phyloP scores from a whole-genome alignment of 2,797 vertebrate genomes.

The Buceros bicornis region DNA sequence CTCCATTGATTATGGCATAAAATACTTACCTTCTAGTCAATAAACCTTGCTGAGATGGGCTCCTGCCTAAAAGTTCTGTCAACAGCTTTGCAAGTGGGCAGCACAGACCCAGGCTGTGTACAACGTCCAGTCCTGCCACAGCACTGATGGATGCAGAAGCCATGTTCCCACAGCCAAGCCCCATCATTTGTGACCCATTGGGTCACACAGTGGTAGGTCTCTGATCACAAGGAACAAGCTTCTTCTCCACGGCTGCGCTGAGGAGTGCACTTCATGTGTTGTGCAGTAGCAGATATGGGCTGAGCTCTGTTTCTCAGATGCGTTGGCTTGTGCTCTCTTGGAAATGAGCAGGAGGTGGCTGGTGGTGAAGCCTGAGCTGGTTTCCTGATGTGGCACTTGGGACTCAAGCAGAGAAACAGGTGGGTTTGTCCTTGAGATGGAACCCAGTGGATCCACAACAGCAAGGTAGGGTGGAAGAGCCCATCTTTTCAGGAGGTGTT shows the following conservation, averaged over 20 bases:
- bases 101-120: accelerated
- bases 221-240: not conserved
- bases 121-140: not conserved
- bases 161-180: not conserved
- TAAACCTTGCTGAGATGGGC: not conserved
- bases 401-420: not conserved
- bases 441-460: not conserved
- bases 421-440: not conserved
- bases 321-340: not conserved
- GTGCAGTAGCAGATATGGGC: not conserved
- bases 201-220: not conserved
- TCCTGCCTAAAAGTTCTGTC: not conserved
- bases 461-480: not conserved
- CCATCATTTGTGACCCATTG: not conserved
- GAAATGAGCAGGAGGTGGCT: not conserved
- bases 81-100: not conserved
- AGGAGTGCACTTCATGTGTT: accelerated
- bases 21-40: not conserved
- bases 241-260: not conserved
- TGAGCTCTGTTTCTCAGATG: not conserved
- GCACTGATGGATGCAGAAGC: not conserved
- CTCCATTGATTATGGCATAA: not conserved
- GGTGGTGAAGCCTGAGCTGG: not conserved
- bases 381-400: not conserved
- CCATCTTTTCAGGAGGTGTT: not conserved